phyloP scores from a whole-genome alignment of 2,888 invertebrate species.

The Agrilus mali region DNA sequence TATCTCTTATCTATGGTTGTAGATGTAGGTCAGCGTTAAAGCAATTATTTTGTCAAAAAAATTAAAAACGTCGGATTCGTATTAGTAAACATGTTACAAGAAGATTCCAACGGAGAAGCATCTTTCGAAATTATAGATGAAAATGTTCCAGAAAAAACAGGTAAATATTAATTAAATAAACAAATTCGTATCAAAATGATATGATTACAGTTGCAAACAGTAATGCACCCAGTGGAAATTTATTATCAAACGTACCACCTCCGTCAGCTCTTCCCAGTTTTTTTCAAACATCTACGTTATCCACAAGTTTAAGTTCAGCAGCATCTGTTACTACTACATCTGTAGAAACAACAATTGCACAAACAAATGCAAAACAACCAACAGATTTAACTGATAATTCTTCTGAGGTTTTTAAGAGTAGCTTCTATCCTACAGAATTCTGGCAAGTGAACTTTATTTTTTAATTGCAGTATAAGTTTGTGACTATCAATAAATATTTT shows the following conservation, averaged over 20 bases:
- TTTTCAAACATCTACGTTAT: slow-evolving; percentile 30
- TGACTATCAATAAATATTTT: not conserved
- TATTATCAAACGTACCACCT: slow-evolving; percentile 56
- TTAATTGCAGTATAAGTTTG: not conserved
- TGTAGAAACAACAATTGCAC: slow-evolving; percentile 3
- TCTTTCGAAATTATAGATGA: slow-evolving; percentile 36
- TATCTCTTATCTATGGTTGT: too few relatives aligned
- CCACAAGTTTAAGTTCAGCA: slow-evolving; percentile 4
- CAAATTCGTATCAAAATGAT: slow-evolving; percentile 1
- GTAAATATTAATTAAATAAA: slow-evolving; percentile 9
- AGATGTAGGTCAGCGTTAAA: too few relatives aligned
- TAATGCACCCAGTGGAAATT: slow-evolving; percentile 36
- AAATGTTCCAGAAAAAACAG: slow-evolving; percentile 22
- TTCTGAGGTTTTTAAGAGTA: slow-evolving; percentile 14
- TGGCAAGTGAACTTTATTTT: slow-evolving; percentile 19
- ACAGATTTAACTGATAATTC: slow-evolving; percentile 6
- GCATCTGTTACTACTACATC: not conserved
- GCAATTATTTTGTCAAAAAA: slow-evolving; percentile 3
- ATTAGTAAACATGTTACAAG: slow-evolving; percentile 19
- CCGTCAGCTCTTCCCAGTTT: slow-evolving; percentile 57
- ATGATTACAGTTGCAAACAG: slow-evolving; percentile 23
- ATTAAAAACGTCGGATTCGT: not conserved
- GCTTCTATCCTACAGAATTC: slow-evolving; percentile 29
- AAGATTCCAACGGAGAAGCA: slow-evolving; percentile 34
- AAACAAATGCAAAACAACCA: not conserved